phyloP scores from a whole-genome alignment of 2,113 vertebrate genomes.

The Machaerirhynchus nigripectus region DNA sequence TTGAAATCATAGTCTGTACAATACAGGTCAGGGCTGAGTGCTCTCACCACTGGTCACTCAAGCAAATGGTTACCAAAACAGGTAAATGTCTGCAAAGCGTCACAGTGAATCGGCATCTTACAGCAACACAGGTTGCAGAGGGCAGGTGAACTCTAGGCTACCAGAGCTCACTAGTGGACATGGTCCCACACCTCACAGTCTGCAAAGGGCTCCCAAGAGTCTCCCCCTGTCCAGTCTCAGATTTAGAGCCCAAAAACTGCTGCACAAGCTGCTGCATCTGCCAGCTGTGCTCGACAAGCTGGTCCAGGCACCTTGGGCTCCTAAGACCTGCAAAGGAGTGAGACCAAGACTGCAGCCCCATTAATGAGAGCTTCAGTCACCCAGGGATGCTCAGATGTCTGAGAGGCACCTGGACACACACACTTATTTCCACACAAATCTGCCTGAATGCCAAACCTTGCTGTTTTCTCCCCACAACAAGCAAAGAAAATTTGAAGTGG shows the following conservation, averaged over 20 bases:
- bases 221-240: not conserved
- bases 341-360: not conserved
- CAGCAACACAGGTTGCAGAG: not conserved
- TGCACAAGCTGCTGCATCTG: not conserved
- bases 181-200: not conserved
- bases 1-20: not conserved
- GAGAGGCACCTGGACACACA: not conserved
- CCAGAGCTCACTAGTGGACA: not conserved
- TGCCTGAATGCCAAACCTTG: not conserved
- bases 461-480: not conserved
- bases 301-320: not conserved
- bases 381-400: not conserved
- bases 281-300: fast-evolving
- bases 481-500: not conserved
- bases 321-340: not conserved
- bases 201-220: not conserved
- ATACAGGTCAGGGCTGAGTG: not conserved
- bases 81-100: not conserved
- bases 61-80: not conserved
- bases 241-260: not conserved
- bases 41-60: not conserved
- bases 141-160: not conserved
- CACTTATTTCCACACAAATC: not conserved
- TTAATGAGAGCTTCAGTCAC: not conserved
- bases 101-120: not conserved